Evolutionary conservation across 2,797 vertebrate genomes (phyloP).

Genomic region (Natrix natrix): DNA sequence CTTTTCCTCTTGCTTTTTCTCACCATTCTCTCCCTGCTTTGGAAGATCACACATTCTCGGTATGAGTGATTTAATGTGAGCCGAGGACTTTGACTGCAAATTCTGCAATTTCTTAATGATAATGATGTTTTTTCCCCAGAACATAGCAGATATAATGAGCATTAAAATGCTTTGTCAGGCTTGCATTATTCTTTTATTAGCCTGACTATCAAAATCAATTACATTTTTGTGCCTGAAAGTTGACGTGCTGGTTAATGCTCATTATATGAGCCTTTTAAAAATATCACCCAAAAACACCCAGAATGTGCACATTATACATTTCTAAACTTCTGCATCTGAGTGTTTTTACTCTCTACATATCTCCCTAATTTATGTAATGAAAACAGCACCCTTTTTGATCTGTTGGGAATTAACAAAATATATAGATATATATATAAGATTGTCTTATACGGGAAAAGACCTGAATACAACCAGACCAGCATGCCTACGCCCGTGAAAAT

Average conservation of each 20-base stretch:
- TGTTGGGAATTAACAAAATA: background rate
- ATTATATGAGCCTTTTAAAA: slow-evolving; percentile 53
- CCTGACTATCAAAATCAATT: slow-evolving; percentile 63
- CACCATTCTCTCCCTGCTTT: slow-evolving; percentile 6
- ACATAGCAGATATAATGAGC: slow-evolving; percentile 65
- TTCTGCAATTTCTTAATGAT: slow-evolving; percentile 69
- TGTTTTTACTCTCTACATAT: slow-evolving; percentile 21
- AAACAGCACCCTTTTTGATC: slow-evolving; percentile 31
- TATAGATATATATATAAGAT: background rate
- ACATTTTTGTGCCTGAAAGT: slow-evolving; percentile 47
- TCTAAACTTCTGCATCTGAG: background rate
- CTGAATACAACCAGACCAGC: too few species aligned
- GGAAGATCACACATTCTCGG: slow-evolving; percentile 28
- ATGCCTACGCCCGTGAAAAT: too few species aligned
- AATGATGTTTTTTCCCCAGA: slow-evolving; percentile 58
- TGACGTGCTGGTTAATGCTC: slow-evolving; percentile 50
- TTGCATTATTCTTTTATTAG: slow-evolving; percentile 63
- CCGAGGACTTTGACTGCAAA: slow-evolving; percentile 53
- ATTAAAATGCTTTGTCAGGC: slow-evolving; percentile 60
- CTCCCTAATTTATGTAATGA: slow-evolving; percentile 41
- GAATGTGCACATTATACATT: slow-evolving; percentile 1
- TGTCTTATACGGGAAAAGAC: too few species aligned
- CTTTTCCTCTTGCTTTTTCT: background rate
- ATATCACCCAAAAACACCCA: slow-evolving; percentile 52
- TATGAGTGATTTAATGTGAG: slow-evolving; percentile 48